These are phyloP conservation scores for Lophura swinhoii DNA, from an alignment of 2,797 vertebrate species.

Conservation along the genomic window DNA sequence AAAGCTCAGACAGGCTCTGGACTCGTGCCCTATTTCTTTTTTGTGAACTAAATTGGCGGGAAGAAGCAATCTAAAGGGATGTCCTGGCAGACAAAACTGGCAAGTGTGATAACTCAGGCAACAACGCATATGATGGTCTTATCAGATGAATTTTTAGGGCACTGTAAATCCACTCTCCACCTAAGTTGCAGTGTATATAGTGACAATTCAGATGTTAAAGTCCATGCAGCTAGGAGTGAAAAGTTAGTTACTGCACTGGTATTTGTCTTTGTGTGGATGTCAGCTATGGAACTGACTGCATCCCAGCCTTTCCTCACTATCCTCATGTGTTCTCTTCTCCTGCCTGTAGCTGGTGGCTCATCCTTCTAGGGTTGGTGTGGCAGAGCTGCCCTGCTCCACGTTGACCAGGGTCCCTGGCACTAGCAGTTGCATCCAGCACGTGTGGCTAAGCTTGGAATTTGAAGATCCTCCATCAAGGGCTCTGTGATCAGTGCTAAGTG, in stretches of 20 bases:
- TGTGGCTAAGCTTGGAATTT: neutral
- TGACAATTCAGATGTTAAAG: neutral
- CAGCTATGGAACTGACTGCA: neutral
- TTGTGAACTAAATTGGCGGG: neutral
- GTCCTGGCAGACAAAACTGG: neutral
- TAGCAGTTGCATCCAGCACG: neutral
- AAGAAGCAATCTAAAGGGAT: neutral
- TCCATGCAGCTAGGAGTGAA: neutral
- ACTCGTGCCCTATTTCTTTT: neutral
- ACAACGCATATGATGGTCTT: rapidly evolving
- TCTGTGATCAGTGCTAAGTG: neutral
- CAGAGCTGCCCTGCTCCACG: neutral
- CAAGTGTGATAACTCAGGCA: neutral
- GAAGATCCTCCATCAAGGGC: neutral
- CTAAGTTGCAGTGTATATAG: neutral
- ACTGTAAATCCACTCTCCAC: neutral
- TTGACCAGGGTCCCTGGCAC: neutral
- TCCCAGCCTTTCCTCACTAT: neutral
- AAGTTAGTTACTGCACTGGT: neutral
- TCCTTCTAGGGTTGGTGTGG: rapidly evolving
- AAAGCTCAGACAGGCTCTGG: neutral
- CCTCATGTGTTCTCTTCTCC: neutral
- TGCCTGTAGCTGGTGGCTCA: neutral
- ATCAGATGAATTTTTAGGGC: neutral
- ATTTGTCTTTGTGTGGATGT: neutral